A percentile compares a stretch with the other conserved stretches of the same genome.
Evolutionary conservation across 2,797 vertebrate genomes (phyloP).

Genomic region (Acrocephalus scirpaceus): DNA sequence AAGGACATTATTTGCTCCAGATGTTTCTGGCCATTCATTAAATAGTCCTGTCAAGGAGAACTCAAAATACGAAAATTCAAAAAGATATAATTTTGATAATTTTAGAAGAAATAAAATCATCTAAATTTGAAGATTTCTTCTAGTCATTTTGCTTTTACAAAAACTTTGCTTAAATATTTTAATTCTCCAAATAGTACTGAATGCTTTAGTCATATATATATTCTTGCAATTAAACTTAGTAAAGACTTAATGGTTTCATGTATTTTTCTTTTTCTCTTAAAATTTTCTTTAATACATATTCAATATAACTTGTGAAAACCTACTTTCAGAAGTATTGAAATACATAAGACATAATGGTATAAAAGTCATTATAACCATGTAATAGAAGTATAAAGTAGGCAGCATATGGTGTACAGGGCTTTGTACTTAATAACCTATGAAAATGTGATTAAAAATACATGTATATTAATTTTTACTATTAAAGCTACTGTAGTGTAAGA

Average conservation of each 20-base stretch:
- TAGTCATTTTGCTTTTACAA: neutral
- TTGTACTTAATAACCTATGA: neutral
- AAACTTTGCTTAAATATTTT: neutral
- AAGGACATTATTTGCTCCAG: neutral
- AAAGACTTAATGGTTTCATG: neutral
- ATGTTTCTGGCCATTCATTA: neutral
- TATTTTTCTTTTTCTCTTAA: neutral
- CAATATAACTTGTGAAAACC: neutral
- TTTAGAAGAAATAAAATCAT: neutral
- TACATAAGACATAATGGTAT: neutral
- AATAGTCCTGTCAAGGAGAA: neutral
- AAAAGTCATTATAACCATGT: neutral
- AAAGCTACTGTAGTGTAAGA: neutral
- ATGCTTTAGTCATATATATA: neutral
- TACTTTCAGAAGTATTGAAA: neutral
- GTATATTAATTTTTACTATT: neutral
- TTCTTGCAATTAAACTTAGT: neutral
- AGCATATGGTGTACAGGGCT: neutral
- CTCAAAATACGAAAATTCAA: neutral
- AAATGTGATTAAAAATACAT: neutral
- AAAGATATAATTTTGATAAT: neutral
- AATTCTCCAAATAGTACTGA: neutral
- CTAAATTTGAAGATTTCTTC: neutral
- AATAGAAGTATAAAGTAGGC: neutral
- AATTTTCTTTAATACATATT: neutral